Base-by-base conservation (phyloP, 2,797 vertebrate genomes). In the Melanotaenia nigrans region DNA sequence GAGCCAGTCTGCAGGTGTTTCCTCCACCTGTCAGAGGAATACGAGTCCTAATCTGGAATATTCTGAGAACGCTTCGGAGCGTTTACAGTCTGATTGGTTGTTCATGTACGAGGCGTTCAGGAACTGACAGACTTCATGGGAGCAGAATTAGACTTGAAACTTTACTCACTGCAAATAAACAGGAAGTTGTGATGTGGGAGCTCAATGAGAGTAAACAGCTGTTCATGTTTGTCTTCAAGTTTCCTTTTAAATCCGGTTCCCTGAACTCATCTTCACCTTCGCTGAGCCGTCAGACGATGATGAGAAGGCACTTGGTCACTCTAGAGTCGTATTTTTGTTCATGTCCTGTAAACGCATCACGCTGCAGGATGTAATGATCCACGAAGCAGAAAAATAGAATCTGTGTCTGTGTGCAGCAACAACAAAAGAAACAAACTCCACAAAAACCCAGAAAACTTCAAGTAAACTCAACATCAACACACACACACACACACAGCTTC, bases 401-500 rank as follows among this genome's bases (percentile, higher is more conserved):
- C 10, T 12, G 40, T 42, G 40, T 36, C 56, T 36, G 32, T 20
- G 30, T 35, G 42, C 40, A 49, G 40, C 18, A 42, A 20, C 58
- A 28, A 53, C 12, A 38, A n/a, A 20, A 42, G 40, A 14, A 36
- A 36, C 35, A 10, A 49, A 6, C 16, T n/a, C 22, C 55, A 72
- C 62, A 33, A 33, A 33, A 33, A 33, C 32, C 32, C n/a, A 14
- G 22, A n/a, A 45, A 53, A 22, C 24, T 35, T 64, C 56, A 18
- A 20, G 14, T 58, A 73, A 30, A 61, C 24, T 14, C 42, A 16
- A 12, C 25, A 45, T 14, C n/a, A 7, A 61, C 71, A 61, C 24
- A 35, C 63, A 68, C 5, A 24, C 8, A 25, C 25, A 25, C 25
- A 25, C 88, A 93, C 90, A 92, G 87, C 79, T 83, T 85, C 45